Percentiles rank a stretch among this genome's conserved stretches.
Conservation (phyloP, 1,140 invertebrate species). For the Eufriesea mexicana region DNA sequence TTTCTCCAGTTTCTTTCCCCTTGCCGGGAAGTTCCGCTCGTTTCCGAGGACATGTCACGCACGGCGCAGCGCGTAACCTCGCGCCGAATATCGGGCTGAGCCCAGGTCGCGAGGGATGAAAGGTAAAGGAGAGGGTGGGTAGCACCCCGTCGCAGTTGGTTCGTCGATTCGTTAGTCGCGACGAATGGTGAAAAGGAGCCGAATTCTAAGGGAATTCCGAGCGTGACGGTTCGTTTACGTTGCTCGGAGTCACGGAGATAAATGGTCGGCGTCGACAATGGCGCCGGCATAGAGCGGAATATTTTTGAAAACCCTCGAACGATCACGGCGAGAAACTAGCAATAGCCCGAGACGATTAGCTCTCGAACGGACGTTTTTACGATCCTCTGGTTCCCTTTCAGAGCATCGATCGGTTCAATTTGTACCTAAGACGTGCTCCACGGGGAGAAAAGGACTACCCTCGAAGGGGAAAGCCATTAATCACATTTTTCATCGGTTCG, state of each 20-base stretch:
- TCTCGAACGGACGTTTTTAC: background rate
- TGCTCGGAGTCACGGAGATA: constrained; percentile 3
- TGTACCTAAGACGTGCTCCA: background rate
- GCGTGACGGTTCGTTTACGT: constrained; percentile 5
- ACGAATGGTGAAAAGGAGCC: constrained; percentile 17
- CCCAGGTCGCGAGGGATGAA: background rate
- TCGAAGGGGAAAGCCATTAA: background rate
- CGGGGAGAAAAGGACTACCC: no score
- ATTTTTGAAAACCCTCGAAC: background rate
- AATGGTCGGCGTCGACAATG: background rate
- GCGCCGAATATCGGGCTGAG: background rate
- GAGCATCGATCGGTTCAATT: background rate
- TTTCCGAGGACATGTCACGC: background rate
- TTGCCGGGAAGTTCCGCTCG: background rate
- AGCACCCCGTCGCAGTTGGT: no score
- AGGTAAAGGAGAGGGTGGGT: background rate
- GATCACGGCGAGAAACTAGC: background rate
- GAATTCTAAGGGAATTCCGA: constrained; percentile 10
- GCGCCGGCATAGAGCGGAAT: background rate
- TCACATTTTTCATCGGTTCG: background rate
- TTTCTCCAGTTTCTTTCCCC: background rate
- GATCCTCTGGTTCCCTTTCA: background rate
- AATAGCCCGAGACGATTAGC: background rate
- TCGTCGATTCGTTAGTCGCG: background rate
- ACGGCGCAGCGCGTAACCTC: background rate